A percentile compares a stretch with the other conserved stretches of the same genome.
These are phyloP conservation scores for Capitulum mitella DNA, from an alignment of 2,888 invertebrate species.

Conservation along the genomic window DNA sequence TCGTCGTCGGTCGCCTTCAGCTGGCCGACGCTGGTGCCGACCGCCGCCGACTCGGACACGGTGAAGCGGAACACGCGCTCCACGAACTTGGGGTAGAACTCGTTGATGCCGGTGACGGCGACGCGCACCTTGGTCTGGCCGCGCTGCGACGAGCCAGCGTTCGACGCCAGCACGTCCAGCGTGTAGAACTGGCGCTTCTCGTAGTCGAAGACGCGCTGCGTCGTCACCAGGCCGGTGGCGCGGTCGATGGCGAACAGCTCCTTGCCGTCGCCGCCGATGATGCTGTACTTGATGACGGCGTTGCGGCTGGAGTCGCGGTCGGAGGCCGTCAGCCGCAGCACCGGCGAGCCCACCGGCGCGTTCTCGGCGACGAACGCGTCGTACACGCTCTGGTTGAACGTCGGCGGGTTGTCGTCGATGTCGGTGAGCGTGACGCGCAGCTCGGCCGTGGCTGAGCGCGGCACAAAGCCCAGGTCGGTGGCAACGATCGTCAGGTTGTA, in stretches of 20 bases:
- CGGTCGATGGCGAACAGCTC: constrained; percentile 69
- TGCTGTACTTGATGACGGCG: constrained; percentile 72
- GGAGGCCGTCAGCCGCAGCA: constrained; percentile 64
- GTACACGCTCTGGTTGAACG: constrained; percentile 68
- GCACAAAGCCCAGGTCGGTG: constrained; percentile 73
- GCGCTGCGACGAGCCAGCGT: constrained; percentile 67
- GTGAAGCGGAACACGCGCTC: constrained; percentile 87
- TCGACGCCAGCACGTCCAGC: constrained; percentile 70
- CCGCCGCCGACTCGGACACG: constrained; percentile 81
- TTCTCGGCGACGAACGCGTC: constrained; percentile 77
- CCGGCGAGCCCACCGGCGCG: constrained; percentile 62
- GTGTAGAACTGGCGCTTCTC: constrained; percentile 70
- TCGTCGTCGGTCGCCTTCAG: constrained; percentile 86
- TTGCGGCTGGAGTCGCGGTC: constrained; percentile 85
- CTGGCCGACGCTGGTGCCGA: constrained; percentile 74
- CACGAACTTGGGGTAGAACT: constrained; percentile 77
- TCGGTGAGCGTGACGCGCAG: constrained; percentile 80
- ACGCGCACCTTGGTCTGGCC: constrained; percentile 53
- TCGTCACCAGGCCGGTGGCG: constrained; percentile 65
- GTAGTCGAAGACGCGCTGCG: constrained; percentile 73
- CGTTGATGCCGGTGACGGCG: constrained; percentile 76
- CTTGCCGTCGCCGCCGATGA: constrained; percentile 65
- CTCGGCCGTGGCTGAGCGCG: constrained; percentile 66
- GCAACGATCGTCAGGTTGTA: constrained; percentile 82
- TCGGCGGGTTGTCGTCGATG: constrained; percentile 86